These are phyloP conservation scores for Otis tarda DNA, from an alignment of 2,113 vertebrate species.

Conservation along the genomic window DNA sequence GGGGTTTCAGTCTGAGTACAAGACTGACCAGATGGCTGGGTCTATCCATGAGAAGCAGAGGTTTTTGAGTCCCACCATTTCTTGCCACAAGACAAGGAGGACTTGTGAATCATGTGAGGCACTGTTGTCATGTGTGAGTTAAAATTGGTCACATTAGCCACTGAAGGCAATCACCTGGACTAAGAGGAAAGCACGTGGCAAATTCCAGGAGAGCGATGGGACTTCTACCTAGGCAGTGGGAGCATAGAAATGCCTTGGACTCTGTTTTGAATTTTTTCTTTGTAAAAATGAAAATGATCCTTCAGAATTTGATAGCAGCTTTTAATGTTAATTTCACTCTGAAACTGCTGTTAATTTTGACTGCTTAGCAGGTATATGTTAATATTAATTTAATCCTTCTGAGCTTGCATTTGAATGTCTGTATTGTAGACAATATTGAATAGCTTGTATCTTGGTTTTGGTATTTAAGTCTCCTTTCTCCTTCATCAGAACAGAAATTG, in stretches of 20 bases:
- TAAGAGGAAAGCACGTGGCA: neutral
- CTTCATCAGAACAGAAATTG: neutral
- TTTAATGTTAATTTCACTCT: neutral
- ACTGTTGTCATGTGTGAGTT: neutral
- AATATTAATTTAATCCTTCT: neutral
- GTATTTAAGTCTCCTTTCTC: neutral
- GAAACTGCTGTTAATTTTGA: neutral
- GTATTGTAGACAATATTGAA: neutral
- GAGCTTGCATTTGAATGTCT: neutral
- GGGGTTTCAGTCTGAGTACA: neutral
- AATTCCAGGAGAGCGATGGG: neutral
- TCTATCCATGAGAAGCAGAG: neutral
- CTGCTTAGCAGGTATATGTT: neutral
- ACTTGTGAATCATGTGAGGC: neutral
- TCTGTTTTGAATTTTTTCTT: neutral
- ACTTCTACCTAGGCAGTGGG: neutral
- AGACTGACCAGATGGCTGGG: neutral
- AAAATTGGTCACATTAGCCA: rapidly evolving
- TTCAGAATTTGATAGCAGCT: neutral
- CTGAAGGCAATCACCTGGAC: neutral
- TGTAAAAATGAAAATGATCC: neutral
- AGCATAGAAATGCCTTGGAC: neutral
- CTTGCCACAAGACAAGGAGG: neutral
- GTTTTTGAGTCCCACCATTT: neutral
- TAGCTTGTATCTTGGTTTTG: neutral